Evolutionary conservation across 2,113 vertebrate genomes (phyloP).

Genomic region (Tragulus kanchil): DNA sequence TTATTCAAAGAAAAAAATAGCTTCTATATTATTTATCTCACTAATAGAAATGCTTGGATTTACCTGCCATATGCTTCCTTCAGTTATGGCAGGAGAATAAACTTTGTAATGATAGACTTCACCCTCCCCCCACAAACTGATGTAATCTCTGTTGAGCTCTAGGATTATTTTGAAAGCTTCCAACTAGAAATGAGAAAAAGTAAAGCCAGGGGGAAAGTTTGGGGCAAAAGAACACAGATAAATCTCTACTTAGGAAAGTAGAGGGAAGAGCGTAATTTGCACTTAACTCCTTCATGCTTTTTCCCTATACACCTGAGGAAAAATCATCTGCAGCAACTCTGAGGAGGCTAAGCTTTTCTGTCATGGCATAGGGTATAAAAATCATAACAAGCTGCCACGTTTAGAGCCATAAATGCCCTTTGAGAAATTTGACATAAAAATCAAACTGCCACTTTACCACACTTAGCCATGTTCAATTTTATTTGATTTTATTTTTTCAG

Average conservation of each 20-base stretch:
- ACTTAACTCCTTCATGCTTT: not conserved
- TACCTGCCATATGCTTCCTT: not conserved
- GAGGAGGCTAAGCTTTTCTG: not conserved
- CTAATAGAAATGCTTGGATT: conserved; percentile 30
- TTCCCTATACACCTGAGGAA: not conserved
- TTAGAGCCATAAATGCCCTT: not conserved
- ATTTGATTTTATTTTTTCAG: not conserved
- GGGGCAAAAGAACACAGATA: not conserved
- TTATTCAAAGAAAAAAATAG: conserved; percentile 47
- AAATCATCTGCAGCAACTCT: conserved; percentile 12
- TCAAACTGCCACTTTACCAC: conserved; percentile 22
- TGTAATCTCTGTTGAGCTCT: conserved; percentile 41
- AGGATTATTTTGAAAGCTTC: conserved; percentile 41
- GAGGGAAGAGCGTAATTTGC: conserved; percentile 23
- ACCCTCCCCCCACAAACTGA: not conserved
- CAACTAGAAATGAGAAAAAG: conserved; percentile 19
- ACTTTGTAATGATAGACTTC: not conserved
- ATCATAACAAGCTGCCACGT: conserved; percentile 12
- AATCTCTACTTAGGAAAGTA: conserved; percentile 7
- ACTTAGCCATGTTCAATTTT: conserved; percentile 4
- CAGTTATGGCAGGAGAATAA: conserved; percentile 14
- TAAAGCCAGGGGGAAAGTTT: not conserved
- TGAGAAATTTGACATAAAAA: conserved; percentile 59
- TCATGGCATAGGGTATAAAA: conserved; percentile 47
- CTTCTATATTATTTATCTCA: conserved; percentile 13